These are phyloP conservation scores for Cheilosia grossa DNA, from an alignment of 2,888 invertebrate species.

Conservation along the genomic window DNA sequence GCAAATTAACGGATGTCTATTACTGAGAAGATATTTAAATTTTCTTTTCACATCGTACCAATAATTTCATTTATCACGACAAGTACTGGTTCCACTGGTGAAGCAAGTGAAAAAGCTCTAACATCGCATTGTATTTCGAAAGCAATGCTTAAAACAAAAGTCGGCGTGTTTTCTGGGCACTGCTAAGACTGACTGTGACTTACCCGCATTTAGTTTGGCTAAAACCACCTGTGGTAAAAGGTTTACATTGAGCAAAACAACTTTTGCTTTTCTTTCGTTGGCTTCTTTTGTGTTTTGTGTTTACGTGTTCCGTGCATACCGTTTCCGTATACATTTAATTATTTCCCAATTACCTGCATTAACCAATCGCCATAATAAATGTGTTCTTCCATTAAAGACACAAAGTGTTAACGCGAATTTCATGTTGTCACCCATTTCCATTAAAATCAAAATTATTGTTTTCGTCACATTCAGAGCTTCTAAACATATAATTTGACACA, in stretches of 20 bases:
- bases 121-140: constrained; percentile 32
- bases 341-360: neutral
- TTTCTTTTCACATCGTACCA: constrained; percentile 10
- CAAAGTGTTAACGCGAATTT: constrained; percentile 5
- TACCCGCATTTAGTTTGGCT: constrained; percentile 47
- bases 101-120: constrained; percentile 40
- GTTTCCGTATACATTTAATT: constrained; percentile 7
- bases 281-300: neutral
- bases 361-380: neutral
- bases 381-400: neutral
- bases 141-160: constrained; percentile 23
- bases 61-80: constrained; percentile 11
- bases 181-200: neutral
- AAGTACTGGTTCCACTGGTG: neutral
- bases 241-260: constrained; percentile 15
- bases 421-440: too few species aligned
- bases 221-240: constrained; percentile 45
- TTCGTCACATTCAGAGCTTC: neutral
- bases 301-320: constrained; percentile 8
- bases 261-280: neutral
- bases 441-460: neutral
- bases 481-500: neutral
- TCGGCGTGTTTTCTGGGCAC: neutral
- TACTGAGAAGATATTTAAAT: constrained; percentile 21
- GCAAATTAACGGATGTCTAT: neutral